Evolutionary conservation across 2,113 vertebrate species (phyloP).

Genomic region (Dipodomys ordii): DNA sequence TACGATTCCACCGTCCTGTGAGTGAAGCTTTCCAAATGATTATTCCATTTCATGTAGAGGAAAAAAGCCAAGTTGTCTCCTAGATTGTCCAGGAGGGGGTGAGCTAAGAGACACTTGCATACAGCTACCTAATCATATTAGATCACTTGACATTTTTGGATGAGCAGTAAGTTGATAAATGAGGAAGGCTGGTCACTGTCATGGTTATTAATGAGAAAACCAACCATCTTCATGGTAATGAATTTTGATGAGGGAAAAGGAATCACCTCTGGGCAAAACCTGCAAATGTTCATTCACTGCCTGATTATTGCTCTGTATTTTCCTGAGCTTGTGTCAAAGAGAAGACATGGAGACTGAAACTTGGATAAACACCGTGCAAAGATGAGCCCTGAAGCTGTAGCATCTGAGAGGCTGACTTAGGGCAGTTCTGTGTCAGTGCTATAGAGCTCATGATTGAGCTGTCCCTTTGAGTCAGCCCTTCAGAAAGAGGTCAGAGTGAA

Average conservation of each 20-base stretch:
- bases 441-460: neutral
- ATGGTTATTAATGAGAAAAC: conserved; percentile 63
- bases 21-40: conserved; percentile 14
- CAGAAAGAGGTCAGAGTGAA: neutral
- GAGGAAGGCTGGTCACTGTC: conserved; percentile 61
- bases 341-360: neutral
- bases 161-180: conserved; percentile 72
- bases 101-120: neutral
- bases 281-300: neutral
- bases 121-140: conserved; percentile 62
- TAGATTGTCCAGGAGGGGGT: conserved; percentile 2
- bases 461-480: neutral
- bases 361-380: neutral
- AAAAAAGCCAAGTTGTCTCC: conserved; percentile 12
- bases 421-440: neutral
- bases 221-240: conserved; percentile 8
- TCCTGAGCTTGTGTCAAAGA: conserved; percentile 44
- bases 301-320: conserved; percentile 19
- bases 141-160: conserved; percentile 67
- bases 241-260: conserved; percentile 72
- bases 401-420: neutral
- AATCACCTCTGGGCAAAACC: conserved; percentile 44
- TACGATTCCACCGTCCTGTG: neutral
- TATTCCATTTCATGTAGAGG: neutral
- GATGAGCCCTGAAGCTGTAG: conserved; percentile 6